A percentile compares a stretch with the other conserved stretches of the same genome.
Conservation (phyloP, 2,113 vertebrate genomes). For the Chaetodon auriga region DNA sequence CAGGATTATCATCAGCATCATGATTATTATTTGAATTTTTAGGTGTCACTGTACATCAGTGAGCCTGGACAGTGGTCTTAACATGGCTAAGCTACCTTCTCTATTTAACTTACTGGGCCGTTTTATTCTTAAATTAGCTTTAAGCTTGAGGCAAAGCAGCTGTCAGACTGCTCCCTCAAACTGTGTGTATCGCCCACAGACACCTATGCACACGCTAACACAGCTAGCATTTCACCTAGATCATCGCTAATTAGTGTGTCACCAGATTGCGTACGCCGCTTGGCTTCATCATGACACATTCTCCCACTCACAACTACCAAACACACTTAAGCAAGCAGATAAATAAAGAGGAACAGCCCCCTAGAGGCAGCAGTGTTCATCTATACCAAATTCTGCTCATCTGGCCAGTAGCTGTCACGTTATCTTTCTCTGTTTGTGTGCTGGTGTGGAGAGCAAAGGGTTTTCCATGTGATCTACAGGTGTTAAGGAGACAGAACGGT, state of each 20-base stretch:
- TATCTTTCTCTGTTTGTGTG: conserved; percentile 28
- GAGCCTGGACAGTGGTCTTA: conserved; percentile 16
- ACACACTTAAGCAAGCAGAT: conserved; percentile 21
- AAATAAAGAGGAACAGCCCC: conserved; percentile 41
- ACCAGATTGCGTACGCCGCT: conserved; percentile 71
- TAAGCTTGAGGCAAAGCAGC: conserved; percentile 69
- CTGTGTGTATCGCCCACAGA: conserved; percentile 67
- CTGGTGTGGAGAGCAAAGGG: conserved; percentile 40
- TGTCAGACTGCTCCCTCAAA: conserved; percentile 72
- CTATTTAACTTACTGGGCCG: conserved; percentile 46
- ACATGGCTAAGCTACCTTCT: conserved; percentile 28
- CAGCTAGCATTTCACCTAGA: conserved; percentile 75
- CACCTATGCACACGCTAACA: conserved; percentile 64
- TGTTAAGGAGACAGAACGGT: conserved; percentile 59
- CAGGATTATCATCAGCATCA: conserved; percentile 17
- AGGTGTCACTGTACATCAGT: not conserved
- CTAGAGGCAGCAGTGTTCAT: conserved; percentile 41
- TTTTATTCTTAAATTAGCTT: conserved; percentile 67
- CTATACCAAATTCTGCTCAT: conserved; percentile 17
- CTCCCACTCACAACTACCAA: conserved; percentile 47
- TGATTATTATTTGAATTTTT: conserved; percentile 4
- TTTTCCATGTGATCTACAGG: conserved; percentile 64
- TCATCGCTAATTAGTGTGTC: conserved; percentile 78
- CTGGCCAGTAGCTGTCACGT: conserved; percentile 38
- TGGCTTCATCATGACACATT: conserved; percentile 56